Evolutionary conservation across 92 coral and sea anemone species (phyloP).

Genomic region (Parazoanthus swiftii): DNA sequence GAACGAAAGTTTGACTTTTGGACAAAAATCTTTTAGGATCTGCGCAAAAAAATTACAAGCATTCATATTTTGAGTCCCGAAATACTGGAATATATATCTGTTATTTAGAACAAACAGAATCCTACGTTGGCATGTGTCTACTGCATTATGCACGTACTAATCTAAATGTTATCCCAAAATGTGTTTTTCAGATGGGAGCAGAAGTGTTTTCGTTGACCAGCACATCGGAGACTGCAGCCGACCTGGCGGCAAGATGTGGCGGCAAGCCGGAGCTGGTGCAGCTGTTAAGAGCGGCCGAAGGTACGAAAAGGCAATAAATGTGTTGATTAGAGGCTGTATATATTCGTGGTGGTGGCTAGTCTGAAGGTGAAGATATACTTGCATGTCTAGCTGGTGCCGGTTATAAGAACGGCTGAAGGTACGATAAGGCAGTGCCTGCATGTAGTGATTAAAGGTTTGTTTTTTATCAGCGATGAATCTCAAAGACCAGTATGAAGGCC

Average conservation of each 20-base stretch:
- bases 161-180: not conserved
- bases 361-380: not conserved
- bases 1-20: too few species aligned
- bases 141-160: not conserved
- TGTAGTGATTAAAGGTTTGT: not conserved
- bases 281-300: conserved; percentile 90
- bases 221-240: conserved; percentile 95
- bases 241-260: conserved; percentile 87
- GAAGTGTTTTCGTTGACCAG: conserved; percentile 84
- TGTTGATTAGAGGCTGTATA: not conserved
- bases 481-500: not conserved
- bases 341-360: not conserved
- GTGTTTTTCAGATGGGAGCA: conserved; percentile 81
- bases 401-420: conserved; percentile 4
- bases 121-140: not conserved
- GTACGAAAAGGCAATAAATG: conserved; percentile 41
- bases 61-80: too few species aligned
- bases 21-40: too few species aligned
- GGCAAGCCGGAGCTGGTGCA: conserved; percentile 79
- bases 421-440: not conserved
- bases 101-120: too few species aligned
- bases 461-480: not conserved
- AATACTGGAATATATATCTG: not conserved
- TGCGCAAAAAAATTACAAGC: too few species aligned
- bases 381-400: too few species aligned